A percentile compares a stretch with the other conserved stretches of the same genome.
Evolutionary conservation across 2,797 vertebrate species (phyloP).

Genomic region (Chelon labrosus): DNA sequence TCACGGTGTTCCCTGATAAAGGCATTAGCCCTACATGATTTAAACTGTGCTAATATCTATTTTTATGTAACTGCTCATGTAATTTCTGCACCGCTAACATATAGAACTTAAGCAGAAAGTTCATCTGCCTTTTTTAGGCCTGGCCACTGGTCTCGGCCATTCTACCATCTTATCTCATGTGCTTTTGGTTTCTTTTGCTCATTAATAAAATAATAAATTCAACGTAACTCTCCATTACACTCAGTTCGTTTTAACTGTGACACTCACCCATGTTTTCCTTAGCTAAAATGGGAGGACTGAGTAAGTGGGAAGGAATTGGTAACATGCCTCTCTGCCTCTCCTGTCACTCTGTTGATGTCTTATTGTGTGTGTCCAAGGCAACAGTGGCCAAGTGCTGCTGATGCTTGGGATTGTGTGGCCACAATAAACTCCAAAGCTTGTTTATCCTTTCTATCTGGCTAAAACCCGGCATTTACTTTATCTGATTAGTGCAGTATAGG

Average conservation of each 20-base stretch:
- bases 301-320: slow-evolving; percentile 64
- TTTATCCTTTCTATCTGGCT: slow-evolving; percentile 45
- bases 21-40: not conserved
- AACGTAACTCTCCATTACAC: not conserved
- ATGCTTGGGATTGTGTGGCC: slow-evolving; percentile 43
- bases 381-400: slow-evolving; percentile 58
- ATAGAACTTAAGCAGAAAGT: not conserved
- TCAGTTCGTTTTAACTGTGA: slow-evolving; percentile 6
- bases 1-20: not conserved
- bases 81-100: not conserved
- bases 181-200: not conserved
- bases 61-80: not conserved
- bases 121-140: not conserved
- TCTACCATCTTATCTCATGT: not conserved
- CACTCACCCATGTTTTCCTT: slow-evolving; percentile 44
- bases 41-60: not conserved
- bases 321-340: slow-evolving; percentile 39
- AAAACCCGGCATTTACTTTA: slow-evolving; percentile 48
- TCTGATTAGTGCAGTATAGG: slow-evolving; percentile 57
- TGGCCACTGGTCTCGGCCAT: not conserved
- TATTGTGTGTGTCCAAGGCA: slow-evolving; percentile 69
- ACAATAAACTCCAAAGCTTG: slow-evolving; percentile 40
- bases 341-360: slow-evolving; percentile 63
- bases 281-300: slow-evolving; percentile 36
- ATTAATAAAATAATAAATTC: not conserved